A percentile compares a stretch with the other conserved stretches of the same genome.
These are phyloP conservation scores for Chalcis sispes DNA, from an alignment of 2,888 invertebrate genomes.

Conservation along the genomic window DNA sequence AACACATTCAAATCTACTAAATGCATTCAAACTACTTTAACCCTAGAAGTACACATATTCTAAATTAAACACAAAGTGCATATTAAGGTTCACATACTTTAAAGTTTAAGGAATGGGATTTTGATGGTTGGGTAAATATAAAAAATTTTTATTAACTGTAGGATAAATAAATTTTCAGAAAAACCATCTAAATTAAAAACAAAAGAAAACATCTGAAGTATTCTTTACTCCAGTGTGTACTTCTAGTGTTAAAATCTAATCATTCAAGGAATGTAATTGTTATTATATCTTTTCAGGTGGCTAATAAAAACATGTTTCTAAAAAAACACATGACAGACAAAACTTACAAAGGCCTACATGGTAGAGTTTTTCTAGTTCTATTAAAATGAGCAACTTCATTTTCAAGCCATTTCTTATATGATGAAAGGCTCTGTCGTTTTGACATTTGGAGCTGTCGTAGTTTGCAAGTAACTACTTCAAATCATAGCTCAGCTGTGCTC, in stretches of 20 bases:
- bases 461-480: constrained; percentile 17
- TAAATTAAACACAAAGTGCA: constrained; percentile 16
- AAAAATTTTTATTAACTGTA: constrained; percentile 3
- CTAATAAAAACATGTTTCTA: constrained; percentile 17
- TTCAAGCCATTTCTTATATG: constrained; percentile 48
- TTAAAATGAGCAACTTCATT: constrained; percentile 40
- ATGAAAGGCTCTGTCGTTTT: constrained; percentile 34
- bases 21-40: constrained; percentile 32
- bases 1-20: constrained; percentile 53
- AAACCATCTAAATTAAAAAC: constrained; percentile 7
- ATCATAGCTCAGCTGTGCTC: constrained; percentile 20
- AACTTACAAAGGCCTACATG: constrained; percentile 53
- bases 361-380: constrained; percentile 38
- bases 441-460: constrained; percentile 41
- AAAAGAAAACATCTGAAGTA: background rate
- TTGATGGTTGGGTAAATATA: background rate
- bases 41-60: constrained; percentile 28
- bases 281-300: background rate
- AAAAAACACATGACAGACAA: constrained; percentile 38
- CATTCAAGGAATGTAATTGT: constrained; percentile 11
- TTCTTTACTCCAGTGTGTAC: background rate
- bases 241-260: constrained; percentile 37
- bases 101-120: constrained; percentile 11
- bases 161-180: background rate
- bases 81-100: background rate